Conservation (phyloP, 2,888 invertebrate genomes). For the Geophilus truncorum region DNA sequence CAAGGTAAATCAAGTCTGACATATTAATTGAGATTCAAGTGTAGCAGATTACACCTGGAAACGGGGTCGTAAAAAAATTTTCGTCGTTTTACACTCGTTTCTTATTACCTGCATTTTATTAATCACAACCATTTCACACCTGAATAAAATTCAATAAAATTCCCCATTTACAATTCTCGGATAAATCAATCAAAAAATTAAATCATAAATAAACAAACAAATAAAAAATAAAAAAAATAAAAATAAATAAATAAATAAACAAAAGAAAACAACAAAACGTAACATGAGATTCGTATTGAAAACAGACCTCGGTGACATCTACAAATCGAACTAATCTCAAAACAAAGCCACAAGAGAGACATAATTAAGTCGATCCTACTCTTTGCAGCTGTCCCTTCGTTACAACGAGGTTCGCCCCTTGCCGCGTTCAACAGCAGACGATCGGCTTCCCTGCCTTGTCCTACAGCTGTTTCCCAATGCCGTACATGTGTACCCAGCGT, state of each 20-base stretch:
- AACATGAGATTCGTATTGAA: neutral
- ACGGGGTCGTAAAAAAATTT: neutral
- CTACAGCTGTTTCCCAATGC: constrained; percentile 25
- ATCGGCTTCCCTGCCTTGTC: constrained; percentile 32
- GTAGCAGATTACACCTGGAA: neutral
- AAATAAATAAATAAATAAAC: too few species aligned
- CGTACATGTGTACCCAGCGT: constrained; percentile 28
- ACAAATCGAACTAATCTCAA: constrained; percentile 2
- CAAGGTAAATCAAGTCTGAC: constrained; percentile 1
- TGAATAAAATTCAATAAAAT: neutral
- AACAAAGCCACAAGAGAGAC: constrained; percentile 15
- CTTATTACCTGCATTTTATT: neutral
- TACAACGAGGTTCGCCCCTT: constrained; percentile 2
- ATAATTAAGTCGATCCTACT: constrained; percentile 17
- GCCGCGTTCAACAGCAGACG: constrained; percentile 16
- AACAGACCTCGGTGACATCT: neutral
- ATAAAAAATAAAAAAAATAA: too few species aligned
- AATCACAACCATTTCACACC: too few species aligned
- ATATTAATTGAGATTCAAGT: constrained; percentile 8
- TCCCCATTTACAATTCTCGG: neutral
- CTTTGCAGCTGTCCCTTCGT: constrained; percentile 4
- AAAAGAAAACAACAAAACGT: neutral
- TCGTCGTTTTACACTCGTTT: neutral
- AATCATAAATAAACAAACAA: neutral
- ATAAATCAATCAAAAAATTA: neutral